phyloP scores from a whole-genome alignment of 2,113 vertebrate genomes.

The Percina caprodes region DNA sequence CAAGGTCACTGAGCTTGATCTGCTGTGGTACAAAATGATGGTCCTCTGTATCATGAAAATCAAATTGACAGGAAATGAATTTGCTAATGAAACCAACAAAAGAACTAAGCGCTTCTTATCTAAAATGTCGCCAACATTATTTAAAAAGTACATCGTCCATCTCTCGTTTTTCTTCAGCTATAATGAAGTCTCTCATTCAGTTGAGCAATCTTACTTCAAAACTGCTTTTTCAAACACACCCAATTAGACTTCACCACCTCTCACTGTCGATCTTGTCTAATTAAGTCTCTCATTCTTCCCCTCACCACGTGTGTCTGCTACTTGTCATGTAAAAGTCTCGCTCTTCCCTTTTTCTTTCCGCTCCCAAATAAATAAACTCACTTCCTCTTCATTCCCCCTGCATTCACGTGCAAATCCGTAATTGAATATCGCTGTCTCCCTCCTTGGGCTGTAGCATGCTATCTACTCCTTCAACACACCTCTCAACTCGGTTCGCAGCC shows the following conservation, averaged over 20 bases:
- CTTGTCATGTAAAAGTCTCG: constrained; percentile 74
- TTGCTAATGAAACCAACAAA: constrained; percentile 71
- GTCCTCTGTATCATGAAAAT: constrained; percentile 47
- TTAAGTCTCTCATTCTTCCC: constrained; percentile 80
- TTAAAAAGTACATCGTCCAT: constrained; percentile 59
- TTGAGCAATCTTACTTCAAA: constrained; percentile 73
- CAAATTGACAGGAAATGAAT: constrained; percentile 68
- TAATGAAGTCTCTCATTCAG: constrained; percentile 77
- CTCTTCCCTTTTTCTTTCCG: constrained; percentile 53
- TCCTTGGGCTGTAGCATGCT: constrained; percentile 51
- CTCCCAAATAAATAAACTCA: constrained; percentile 65
- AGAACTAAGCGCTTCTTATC: constrained; percentile 66
- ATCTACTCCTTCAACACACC: constrained; percentile 50
- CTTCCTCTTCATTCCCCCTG: constrained; percentile 30
- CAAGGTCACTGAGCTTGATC: constrained; percentile 58
- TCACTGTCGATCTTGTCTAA: constrained; percentile 80
- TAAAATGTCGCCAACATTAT: constrained; percentile 64
- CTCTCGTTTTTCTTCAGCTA: constrained; percentile 51
- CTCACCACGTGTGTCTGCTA: constrained; percentile 67
- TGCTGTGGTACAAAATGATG: constrained; percentile 47
- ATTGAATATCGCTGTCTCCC: constrained; percentile 73
- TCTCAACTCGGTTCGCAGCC: constrained; percentile 58
- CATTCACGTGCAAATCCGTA: constrained; percentile 69
- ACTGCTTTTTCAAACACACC: constrained; percentile 66
- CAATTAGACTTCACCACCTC: constrained; percentile 83